phyloP scores from a whole-genome alignment of 2,888 invertebrate genomes.

The Thalpophila matura region DNA sequence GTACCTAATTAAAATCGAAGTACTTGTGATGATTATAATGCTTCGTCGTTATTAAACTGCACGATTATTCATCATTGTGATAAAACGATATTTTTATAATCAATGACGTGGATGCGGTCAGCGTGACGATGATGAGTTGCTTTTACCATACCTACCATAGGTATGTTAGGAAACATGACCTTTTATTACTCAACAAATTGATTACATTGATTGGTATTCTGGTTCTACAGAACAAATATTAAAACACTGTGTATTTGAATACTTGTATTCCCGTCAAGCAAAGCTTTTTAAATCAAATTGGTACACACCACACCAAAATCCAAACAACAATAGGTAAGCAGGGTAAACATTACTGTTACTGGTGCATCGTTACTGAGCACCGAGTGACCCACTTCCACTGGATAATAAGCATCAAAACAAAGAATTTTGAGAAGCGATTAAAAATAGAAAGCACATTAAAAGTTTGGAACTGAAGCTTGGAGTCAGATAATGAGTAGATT shows the following conservation, averaged over 20 bases:
- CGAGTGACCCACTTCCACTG: conserved; percentile 47
- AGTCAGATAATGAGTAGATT: conserved; percentile 35
- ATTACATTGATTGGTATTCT: conserved; percentile 23
- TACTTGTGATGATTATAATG: conserved; percentile 45
- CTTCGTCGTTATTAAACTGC: conserved; percentile 41
- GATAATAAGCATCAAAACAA: conserved; percentile 58
- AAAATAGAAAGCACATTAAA: conserved; percentile 55
- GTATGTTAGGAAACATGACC: conserved; percentile 17
- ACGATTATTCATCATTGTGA: conserved; percentile 42
- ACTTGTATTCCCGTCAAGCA: conserved; percentile 18
- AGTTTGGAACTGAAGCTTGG: conserved; percentile 34
- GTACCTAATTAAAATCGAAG: conserved; percentile 62
- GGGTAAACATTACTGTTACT: conserved; percentile 50
- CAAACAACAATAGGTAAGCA: conserved; percentile 40
- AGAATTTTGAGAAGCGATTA: conserved; percentile 52
- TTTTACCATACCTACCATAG: conserved; percentile 10
- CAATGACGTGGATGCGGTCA: conserved; percentile 37
- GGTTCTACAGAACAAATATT: conserved; percentile 25
- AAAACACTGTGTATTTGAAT: conserved; percentile 29
- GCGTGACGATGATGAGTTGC: conserved; percentile 31
- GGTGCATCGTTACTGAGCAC: conserved; percentile 51
- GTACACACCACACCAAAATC: conserved; percentile 31
- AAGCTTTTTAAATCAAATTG: conserved; percentile 48
- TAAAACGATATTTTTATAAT: conserved; percentile 43
- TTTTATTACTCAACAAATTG: conserved; percentile 16